Evolutionary conservation across 2,888 invertebrate genomes (phyloP).

Genomic region (Eupithecia dodoneata): DNA sequence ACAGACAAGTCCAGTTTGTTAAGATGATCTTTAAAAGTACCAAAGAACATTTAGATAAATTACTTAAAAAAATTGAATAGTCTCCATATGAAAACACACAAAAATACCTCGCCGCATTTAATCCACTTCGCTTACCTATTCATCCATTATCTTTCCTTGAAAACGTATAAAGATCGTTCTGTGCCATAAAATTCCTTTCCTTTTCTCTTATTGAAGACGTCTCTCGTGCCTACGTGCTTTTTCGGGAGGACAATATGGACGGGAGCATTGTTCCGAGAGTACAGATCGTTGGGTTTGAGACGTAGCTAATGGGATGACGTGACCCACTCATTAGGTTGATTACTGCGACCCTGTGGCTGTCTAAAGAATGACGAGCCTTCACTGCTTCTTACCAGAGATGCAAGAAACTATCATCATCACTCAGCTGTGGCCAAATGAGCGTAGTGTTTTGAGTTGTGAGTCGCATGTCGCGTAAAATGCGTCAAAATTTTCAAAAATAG

Average conservation of each 20-base stretch:
- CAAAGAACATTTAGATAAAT: too few relatives aligned
- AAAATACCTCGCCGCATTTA: neutral
- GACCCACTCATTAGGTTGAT: constrained; percentile 31
- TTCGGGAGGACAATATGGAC: constrained; percentile 16
- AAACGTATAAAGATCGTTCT: constrained; percentile 7
- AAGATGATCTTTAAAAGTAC: too few relatives aligned
- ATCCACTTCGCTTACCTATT: neutral
- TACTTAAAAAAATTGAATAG: too few relatives aligned
- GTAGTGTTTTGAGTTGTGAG: neutral
- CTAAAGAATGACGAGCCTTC: neutral
- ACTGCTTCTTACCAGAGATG: neutral
- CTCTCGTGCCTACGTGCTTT: constrained; percentile 16
- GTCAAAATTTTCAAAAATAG: neutral
- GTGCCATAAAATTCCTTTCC: constrained; percentile 3
- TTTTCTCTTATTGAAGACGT: constrained; percentile 13
- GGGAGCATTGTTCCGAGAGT: constrained; percentile 12
- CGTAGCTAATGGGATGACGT: constrained; percentile 31
- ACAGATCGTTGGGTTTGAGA: constrained; percentile 24
- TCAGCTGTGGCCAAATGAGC: neutral
- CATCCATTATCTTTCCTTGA: neutral
- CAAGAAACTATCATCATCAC: neutral
- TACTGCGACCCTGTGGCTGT: constrained; percentile 17
- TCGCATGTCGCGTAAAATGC: neutral
- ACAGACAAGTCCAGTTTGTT: neutral
- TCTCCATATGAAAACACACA: neutral